Evolutionary conservation across 92 coral and sea anemone species (phyloP).

Genomic region (Scolanthus callimorphus): DNA sequence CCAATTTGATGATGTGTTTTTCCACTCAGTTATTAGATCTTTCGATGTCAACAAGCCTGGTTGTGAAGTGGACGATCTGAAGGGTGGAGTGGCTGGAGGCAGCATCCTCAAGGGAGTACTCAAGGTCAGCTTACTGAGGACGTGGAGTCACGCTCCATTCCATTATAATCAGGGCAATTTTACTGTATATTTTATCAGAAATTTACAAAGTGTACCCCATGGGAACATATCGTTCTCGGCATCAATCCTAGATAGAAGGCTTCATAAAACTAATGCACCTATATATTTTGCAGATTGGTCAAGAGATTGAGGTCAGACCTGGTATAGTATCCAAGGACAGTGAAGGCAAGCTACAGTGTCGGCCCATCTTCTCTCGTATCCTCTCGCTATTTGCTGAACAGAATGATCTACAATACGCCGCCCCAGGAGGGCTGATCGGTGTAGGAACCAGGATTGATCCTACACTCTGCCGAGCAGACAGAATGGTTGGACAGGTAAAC

Average conservation of each 20-base stretch:
- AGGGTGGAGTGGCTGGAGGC: constrained; percentile 98
- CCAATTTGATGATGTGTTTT: not conserved
- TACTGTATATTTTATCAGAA: too few relatives aligned
- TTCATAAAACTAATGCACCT: too few relatives aligned
- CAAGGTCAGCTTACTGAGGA: constrained; percentile 56
- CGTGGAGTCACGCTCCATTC: too few relatives aligned
- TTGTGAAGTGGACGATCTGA: constrained; percentile 92
- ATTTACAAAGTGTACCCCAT: too few relatives aligned
- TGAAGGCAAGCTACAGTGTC: constrained; percentile 93
- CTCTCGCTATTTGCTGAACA: constrained; percentile 98
- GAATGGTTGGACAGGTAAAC: constrained; percentile 97
- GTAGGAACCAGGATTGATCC: constrained; percentile 99
- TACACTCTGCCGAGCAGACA: constrained; percentile 94
- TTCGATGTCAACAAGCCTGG: constrained; percentile 99
- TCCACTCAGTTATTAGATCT: constrained; percentile 79
- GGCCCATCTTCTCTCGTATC: constrained; percentile 90
- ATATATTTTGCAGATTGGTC: constrained; percentile 81
- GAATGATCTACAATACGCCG: constrained; percentile 96
- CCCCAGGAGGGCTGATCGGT: constrained; percentile 96
- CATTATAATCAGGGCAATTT: too few relatives aligned
- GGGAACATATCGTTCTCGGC: too few relatives aligned
- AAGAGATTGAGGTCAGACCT: constrained; percentile 97
- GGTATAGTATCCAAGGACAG: constrained; percentile 98
- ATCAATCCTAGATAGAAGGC: too few relatives aligned
- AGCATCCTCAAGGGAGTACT: constrained; percentile 90